Conservation (phyloP, 1,140 invertebrate species). For the Carposina sasakii region DNA sequence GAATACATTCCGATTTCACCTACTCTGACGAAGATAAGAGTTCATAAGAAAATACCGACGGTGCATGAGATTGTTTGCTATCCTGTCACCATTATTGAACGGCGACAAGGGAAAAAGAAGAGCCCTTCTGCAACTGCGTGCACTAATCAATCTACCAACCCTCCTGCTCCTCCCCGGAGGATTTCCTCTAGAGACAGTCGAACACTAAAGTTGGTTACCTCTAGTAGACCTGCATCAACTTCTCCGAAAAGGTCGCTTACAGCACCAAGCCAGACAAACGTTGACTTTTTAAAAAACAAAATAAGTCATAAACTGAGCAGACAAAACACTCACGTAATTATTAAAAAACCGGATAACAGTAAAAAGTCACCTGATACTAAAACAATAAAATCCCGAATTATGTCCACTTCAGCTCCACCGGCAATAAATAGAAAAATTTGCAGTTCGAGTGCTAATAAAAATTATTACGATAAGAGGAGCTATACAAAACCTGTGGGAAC, state of each 20-base stretch:
- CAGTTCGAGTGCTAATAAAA: constrained; percentile 28
- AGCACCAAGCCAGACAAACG: constrained; percentile 55
- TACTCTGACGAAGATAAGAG: constrained; percentile 84
- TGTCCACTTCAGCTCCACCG: constrained; percentile 50
- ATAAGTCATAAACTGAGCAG: constrained; percentile 72
- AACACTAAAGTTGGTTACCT: constrained; percentile 78
- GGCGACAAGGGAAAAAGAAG: constrained; percentile 62
- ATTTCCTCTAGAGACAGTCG: constrained; percentile 82
- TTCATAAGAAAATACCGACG: constrained; percentile 75
- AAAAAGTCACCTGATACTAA: constrained; percentile 21
- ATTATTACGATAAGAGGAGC: constrained; percentile 19
- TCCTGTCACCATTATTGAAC: constrained; percentile 68
- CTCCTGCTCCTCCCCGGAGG: constrained; percentile 80
- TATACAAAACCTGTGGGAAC: constrained; percentile 39
- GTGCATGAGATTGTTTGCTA: constrained; percentile 74
- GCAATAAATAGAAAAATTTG: constrained; percentile 43
- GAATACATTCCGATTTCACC: constrained; percentile 88
- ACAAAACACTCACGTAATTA: constrained; percentile 64
- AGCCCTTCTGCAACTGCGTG: constrained; percentile 66
- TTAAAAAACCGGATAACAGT: constrained; percentile 45
- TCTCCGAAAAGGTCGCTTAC: constrained; percentile 25
- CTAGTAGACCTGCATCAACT: constrained; percentile 47
- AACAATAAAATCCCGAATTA: constrained; percentile 35
- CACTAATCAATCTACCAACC: constrained; percentile 34
- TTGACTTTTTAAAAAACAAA: constrained; percentile 74